Conservation (phyloP, 37 sponge, comb jelly and placozoan species). For the Chondrilla cf. caribensis region DNA sequence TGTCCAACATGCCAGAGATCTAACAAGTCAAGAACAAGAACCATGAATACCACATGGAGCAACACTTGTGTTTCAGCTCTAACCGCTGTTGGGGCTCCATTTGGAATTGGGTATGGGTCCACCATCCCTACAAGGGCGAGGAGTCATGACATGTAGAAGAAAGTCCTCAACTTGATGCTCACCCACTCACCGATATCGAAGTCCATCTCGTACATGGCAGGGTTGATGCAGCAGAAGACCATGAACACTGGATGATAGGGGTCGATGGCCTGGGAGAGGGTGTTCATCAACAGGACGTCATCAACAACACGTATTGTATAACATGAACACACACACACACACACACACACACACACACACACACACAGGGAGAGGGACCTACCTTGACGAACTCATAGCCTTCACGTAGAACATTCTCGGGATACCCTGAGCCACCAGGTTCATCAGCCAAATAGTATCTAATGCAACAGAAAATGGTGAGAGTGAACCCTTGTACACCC, state of each 20-base stretch:
- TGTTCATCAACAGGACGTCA: no score
- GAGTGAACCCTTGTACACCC: background rate
- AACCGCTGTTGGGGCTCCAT: background rate
- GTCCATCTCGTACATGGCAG: background rate
- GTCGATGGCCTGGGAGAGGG: slow-evolving; percentile 22
- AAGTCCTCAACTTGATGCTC: background rate
- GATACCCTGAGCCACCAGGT: background rate
- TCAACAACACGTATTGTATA: no score
- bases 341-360: slow-evolving; percentile 20
- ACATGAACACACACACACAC: background rate
- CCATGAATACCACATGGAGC: background rate
- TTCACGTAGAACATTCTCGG: background rate
- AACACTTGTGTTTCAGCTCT: background rate
- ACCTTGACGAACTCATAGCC: slow-evolving; percentile 35
- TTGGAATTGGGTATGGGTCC: slow-evolving; percentile 29
- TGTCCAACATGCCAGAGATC: background rate
- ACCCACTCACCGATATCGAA: slow-evolving; percentile 26
- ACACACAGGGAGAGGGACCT: background rate
- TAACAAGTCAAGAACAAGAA: background rate
- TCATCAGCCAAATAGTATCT: slow-evolving; percentile 47
- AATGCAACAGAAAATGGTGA: background rate
- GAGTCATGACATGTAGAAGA: background rate
- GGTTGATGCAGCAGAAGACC: slow-evolving; percentile 29
- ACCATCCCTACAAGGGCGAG: slow-evolving; percentile 3
- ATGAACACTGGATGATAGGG: slow-evolving; percentile 18